A percentile compares a stretch with the other conserved stretches of the same genome.
Evolutionary conservation across 2,797 vertebrate species (phyloP).

Genomic region (Falco novaeseelandiae): DNA sequence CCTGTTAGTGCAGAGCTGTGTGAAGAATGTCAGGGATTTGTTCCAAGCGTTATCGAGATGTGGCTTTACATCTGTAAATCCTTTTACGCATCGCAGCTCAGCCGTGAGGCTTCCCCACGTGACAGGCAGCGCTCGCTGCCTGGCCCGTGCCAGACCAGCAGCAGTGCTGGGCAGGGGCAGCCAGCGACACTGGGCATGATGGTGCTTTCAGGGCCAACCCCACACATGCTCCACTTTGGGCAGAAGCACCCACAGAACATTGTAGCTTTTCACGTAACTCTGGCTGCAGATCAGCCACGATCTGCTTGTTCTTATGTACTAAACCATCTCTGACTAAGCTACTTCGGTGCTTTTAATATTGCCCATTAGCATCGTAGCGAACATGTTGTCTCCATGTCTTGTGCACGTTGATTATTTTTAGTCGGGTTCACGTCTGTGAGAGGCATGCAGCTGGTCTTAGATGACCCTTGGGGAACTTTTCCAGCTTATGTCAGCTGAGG

Average conservation of each 20-base stretch:
- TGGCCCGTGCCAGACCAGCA: background rate
- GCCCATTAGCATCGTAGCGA: fast-evolving
- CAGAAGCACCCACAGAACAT: fast-evolving
- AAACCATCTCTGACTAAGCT: fast-evolving
- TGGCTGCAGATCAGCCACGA: background rate
- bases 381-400: fast-evolving
- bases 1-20: constrained; percentile 73
- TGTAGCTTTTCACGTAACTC: fast-evolving
- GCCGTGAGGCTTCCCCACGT: constrained; percentile 59
- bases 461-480: background rate
- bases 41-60: constrained; percentile 71
- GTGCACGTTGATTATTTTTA: fast-evolving
- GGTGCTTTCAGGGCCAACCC: background rate
- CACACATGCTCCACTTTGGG: fast-evolving
- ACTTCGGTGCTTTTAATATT: fast-evolving
- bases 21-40: constrained; percentile 68
- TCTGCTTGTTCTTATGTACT: fast-evolving
- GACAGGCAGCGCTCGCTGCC: constrained; percentile 24
- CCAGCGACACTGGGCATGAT: fast-evolving
- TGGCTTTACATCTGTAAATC: constrained; percentile 73
- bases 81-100: constrained; percentile 74
- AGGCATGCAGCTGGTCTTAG: background rate
- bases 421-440: background rate
- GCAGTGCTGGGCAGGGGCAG: background rate
- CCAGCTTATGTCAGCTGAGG: background rate